Evolutionary conservation across 2,888 invertebrate genomes (phyloP).

Genomic region (Nephrotoma appendiculata): DNA sequence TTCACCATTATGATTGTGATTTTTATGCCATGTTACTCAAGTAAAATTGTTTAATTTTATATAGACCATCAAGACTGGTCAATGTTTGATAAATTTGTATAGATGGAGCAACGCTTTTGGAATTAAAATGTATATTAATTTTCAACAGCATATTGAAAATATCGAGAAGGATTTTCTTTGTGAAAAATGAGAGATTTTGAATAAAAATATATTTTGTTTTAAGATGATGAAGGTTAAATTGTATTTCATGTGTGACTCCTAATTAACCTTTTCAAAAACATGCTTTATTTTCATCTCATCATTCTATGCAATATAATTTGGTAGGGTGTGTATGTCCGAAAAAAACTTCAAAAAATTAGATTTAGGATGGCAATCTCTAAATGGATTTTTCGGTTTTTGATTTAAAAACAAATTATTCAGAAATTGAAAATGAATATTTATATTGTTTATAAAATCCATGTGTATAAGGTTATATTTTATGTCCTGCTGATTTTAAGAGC

Average conservation of each 20-base stretch:
- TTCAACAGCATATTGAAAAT: neutral
- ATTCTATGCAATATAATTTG: neutral
- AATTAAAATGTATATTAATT: neutral
- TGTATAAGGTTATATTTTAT: too few species aligned
- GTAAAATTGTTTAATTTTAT: neutral
- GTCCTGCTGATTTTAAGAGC: too few species aligned
- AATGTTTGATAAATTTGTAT: neutral
- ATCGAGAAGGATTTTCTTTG: neutral
- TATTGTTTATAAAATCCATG: too few species aligned
- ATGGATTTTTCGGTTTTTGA: neutral
- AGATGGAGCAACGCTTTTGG: neutral
- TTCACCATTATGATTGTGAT: neutral
- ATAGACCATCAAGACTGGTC: neutral
- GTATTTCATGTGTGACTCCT: neutral
- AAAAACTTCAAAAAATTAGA: neutral
- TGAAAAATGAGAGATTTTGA: neutral
- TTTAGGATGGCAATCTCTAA: neutral
- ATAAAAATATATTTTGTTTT: neutral
- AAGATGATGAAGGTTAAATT: neutral
- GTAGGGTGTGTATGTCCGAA: neutral
- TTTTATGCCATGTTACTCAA: neutral
- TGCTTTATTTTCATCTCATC: neutral
- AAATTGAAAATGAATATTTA: neutral
- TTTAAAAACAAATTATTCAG: neutral
- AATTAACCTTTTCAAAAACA: neutral